phyloP scores from a whole-genome alignment of 2,113 vertebrate species.

The Boulengeromyrus knoepffleri region DNA sequence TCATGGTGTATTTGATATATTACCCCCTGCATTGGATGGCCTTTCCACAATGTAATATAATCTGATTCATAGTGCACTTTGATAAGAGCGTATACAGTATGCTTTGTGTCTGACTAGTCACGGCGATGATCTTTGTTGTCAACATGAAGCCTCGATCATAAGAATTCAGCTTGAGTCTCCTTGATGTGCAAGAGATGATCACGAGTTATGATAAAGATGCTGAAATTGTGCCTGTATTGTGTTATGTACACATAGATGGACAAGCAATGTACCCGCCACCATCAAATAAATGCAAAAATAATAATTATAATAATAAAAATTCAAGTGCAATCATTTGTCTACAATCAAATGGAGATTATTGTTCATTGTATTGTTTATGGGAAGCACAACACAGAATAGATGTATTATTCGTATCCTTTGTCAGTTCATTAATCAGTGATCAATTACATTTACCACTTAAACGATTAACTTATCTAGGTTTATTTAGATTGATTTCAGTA shows the following conservation, averaged over 20 bases:
- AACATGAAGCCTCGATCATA: not conserved
- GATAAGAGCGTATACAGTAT: not conserved
- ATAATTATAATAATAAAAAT: not conserved
- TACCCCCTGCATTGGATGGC: not conserved
- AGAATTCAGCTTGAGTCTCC: not conserved
- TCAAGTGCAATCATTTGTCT: not conserved
- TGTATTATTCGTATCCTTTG: not conserved
- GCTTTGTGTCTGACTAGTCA: not conserved
- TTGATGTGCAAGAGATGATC: not conserved
- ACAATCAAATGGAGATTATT: not conserved
- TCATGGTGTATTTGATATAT: constrained; percentile 2
- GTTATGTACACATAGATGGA: not conserved
- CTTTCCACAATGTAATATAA: not conserved
- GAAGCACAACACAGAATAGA: not conserved
- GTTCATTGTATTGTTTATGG: not conserved
- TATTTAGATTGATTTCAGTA: not conserved
- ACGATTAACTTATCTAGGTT: not conserved
- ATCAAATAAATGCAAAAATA: not conserved
- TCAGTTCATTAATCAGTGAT: not conserved
- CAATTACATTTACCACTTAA: not conserved
- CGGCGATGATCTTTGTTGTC: not conserved
- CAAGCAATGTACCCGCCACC: not conserved
- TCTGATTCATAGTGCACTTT: not conserved
- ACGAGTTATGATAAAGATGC: not conserved
- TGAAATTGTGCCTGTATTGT: not conserved